Evolutionary conservation across 1,140 invertebrate genomes (phyloP), one percentile per base, ranked within the genome.

Genomic region (Meloidogyne exigua): DNA sequence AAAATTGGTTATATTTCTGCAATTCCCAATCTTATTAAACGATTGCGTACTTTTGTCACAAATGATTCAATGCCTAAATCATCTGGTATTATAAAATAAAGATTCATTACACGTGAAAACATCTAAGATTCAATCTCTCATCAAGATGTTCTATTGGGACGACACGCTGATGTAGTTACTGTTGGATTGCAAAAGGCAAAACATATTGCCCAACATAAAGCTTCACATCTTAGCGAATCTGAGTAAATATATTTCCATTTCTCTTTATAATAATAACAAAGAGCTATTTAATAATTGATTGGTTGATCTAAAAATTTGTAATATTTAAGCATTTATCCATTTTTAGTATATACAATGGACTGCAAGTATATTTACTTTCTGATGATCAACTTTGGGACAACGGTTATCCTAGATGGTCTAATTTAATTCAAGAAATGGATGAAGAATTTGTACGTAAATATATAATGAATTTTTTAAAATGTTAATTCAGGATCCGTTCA

Each of bases 311-410:
- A 32, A 32, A 7, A 32, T 21, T 64, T 25, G 2, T 21, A 64
- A 7, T 7, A 21, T 7, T 7, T 21, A 64, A 67, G 0, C n/a
- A 32, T 7, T 32, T 7, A 32, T 21, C 21, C 28, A 69, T 68
- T 32, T 69, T 32, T 23, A 71, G 69, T 70, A 80, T 79, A 57
- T 79, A 79, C 78, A 63, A 62, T 23, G 39, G 23, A 7, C 65
- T 79, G 11, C 15, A 49, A n/a, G 57, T 39, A 15, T 82, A 81
- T 70, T 26, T 82, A 32, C 72, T 82, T 63, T 63, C 68, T 15
- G 44, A 81, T 23, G 77, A 84, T 23, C 81, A 84, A 32, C 66
- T 82, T 3, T 68, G 69, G 32, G 74, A 68, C 10, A 82, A 82
- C 36, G 81, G 81, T 0, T 82, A 81, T 68, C 81, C 81, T 15